phyloP scores from a whole-genome alignment of 23 tunicate genomes.

The Ciona savignyi region DNA sequence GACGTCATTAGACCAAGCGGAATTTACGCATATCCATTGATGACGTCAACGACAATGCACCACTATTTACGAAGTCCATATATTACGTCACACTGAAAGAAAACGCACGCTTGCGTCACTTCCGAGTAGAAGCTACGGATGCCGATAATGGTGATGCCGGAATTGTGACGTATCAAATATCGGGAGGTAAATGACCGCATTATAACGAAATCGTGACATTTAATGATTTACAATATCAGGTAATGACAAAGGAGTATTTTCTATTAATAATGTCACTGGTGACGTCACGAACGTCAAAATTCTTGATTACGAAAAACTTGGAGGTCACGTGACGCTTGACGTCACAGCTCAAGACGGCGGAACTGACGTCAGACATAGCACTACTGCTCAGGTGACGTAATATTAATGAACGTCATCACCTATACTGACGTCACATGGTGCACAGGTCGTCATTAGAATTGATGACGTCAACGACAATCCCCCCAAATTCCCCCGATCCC shows the following conservation, averaged over 20 bases:
- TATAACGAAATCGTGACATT: neutral
- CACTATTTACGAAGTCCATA: constrained; percentile 29
- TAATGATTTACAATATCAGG: constrained; percentile 16
- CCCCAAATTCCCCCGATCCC: constrained; percentile 24
- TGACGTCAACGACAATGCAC: constrained; percentile 89
- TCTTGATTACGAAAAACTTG: constrained; percentile 35
- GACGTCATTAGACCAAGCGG: constrained; percentile 26
- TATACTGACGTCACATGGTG: too few species aligned
- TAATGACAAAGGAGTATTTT: constrained; percentile 31
- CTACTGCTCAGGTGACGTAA: constrained; percentile 22
- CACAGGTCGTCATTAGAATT: constrained; percentile 30
- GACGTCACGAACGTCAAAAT: constrained; percentile 9
- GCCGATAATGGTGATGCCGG: constrained; percentile 36
- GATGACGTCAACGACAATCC: constrained; percentile 75
- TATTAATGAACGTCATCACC: too few species aligned
- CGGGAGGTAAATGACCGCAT: constrained; percentile 7
- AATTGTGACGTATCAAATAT: constrained; percentile 27
- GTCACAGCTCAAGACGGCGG: constrained; percentile 38
- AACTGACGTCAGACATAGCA: constrained; percentile 1
- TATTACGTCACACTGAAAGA: constrained; percentile 34
- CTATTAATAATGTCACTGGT: constrained; percentile 41
- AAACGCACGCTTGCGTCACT: constrained; percentile 8
- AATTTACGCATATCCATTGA: constrained; percentile 13
- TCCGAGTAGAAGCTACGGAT: constrained; percentile 41
- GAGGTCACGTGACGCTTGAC: constrained; percentile 11